A percentile compares a stretch with the other conserved stretches of the same genome.
Conservation (phyloP, 1,140 invertebrate species). For the Penaeus vannamei region DNA sequence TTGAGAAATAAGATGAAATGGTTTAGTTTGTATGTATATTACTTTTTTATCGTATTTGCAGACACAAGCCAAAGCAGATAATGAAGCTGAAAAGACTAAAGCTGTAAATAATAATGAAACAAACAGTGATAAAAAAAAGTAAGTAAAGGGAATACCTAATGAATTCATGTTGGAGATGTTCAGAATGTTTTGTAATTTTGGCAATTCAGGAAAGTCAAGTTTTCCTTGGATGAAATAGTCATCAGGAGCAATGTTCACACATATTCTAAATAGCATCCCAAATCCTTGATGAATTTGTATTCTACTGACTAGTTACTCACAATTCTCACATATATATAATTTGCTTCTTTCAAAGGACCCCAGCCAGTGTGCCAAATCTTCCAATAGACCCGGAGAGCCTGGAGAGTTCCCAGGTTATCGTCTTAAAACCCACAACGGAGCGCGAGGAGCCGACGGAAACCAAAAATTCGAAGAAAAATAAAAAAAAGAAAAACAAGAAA, state of each 20-base stretch:
- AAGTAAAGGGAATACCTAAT: not conserved
- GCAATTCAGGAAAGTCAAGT: too few relatives aligned
- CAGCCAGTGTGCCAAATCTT: not conserved
- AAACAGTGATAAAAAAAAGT: conserved; percentile 31
- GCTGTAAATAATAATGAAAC: not conserved
- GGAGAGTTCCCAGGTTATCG: conserved; percentile 29
- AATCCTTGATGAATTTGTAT: too few relatives aligned
- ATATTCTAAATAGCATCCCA: too few relatives aligned
- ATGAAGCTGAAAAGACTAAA: not conserved
- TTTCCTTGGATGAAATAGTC: too few relatives aligned
- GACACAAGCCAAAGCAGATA: not conserved
- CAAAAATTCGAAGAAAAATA: conserved; percentile 42
- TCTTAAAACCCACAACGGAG: conserved; percentile 10
- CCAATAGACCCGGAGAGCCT: conserved; percentile 47
- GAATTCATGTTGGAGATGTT: not conserved
- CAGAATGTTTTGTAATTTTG: too few relatives aligned
- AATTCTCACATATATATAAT: too few relatives aligned
- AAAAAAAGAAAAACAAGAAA: conserved; percentile 40
- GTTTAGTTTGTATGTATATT: too few relatives aligned
- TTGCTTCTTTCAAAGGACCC: too few relatives aligned
- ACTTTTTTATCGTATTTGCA: not conserved
- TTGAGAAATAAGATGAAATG: too few relatives aligned
- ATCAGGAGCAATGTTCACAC: too few relatives aligned
- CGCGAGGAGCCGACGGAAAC: not conserved
- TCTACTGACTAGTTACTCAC: too few relatives aligned